phyloP scores from a whole-genome alignment of 92 coral and sea anemone species.

The Pocillopora grandis region DNA sequence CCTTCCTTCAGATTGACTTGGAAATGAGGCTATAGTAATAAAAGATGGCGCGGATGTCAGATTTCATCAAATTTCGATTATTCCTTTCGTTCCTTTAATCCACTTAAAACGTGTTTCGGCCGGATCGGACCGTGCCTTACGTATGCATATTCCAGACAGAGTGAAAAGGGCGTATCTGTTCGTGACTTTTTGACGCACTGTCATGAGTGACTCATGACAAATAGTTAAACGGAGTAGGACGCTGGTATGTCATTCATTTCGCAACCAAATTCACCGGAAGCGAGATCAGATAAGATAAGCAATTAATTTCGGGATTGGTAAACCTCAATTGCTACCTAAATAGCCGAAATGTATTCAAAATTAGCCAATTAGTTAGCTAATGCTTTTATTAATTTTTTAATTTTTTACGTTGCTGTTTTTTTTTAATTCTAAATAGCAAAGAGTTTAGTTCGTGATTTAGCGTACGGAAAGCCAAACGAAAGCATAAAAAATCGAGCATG shows the following conservation, averaged over 20 bases:
- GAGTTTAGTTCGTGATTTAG: neutral
- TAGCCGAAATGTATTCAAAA: neutral
- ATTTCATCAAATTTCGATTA: conserved; percentile 31
- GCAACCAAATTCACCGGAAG: conserved; percentile 27
- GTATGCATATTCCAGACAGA: neutral
- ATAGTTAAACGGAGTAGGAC: neutral
- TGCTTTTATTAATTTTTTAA: neutral
- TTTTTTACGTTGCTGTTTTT: neutral
- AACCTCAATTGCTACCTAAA: conserved; percentile 1
- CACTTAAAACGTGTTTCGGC: conserved; percentile 13
- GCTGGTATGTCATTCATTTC: conserved; percentile 13
- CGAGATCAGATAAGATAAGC: conserved; percentile 30
- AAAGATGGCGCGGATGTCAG: conserved; percentile 39
- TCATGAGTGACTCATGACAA: neutral
- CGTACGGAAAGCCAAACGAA: neutral
- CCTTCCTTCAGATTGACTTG: conserved; percentile 67
- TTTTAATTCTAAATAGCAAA: neutral
- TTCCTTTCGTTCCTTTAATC: conserved; percentile 12
- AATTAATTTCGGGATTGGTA: conserved; percentile 15
- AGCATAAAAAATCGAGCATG: neutral
- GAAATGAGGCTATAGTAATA: conserved; percentile 57
- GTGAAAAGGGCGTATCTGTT: neutral
- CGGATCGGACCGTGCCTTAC: neutral
- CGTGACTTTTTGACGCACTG: conserved; percentile 11
- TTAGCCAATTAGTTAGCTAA: neutral